Evolutionary conservation across 2,888 invertebrate genomes (phyloP), one percentile per base, ranked within the genome.

Genomic region (Alsophila aescularia): DNA sequence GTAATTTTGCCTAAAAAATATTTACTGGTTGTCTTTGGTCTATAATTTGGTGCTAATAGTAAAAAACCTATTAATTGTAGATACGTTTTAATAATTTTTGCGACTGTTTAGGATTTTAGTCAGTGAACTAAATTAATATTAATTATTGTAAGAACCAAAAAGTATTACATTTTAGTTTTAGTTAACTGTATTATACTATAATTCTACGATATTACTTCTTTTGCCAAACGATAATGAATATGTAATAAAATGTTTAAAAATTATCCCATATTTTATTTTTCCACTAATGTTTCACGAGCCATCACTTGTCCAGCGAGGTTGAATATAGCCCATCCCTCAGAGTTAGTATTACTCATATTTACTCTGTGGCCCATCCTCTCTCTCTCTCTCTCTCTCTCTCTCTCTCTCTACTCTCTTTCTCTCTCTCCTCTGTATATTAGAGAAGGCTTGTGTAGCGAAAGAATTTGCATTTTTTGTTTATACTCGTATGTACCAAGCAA

Each of bases 141-240:
- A n/a, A n/a, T n/a, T 63, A 58, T 44, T 48, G 61, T 86, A 87
- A 81, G 83, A 85, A 87, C 90, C 90, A 89, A 90, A 90, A 90
- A 90, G 89, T 90, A 89, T 90, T 90, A 87, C 79, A 73, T 74
- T 70, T 67, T 74, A 73, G 72, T 62, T 66, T 73, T 70, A 73
- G 63, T 52, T 50, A 66, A 67, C 69, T 76, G 76, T 82, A 76
- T 63, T 73, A 70, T 78, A 75, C 12, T 59, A 55, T 60, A 58
- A 40, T 62, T 54, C 58, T 57, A 56, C 57, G 12, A 73, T 67
- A 70, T 75, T 73, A 81, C 86, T 85, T 87, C 87, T 87, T 87
- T 89, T 90, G 90, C 90, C 90, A 90, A 90, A 90, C 87, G 70
- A 83, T 85, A 83, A 72, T 75, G 72, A 76, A 64, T 83, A 80